Evolutionary conservation across 2,113 vertebrate species (phyloP).

Genomic region (Odobenus rosmarus): DNA sequence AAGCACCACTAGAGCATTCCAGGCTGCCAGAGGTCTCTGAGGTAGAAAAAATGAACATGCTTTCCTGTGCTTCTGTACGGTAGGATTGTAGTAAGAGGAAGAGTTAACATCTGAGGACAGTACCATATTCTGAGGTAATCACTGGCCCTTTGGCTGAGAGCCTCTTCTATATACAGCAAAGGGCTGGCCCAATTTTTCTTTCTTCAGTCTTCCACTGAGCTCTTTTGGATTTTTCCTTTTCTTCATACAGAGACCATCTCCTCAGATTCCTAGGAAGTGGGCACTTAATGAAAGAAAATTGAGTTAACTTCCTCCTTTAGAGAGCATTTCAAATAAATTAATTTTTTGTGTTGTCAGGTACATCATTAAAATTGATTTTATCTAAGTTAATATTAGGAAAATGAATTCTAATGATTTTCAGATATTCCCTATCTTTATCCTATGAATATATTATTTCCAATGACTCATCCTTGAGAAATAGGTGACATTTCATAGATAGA

Average conservation of each 20-base stretch:
- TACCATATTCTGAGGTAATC: not conserved
- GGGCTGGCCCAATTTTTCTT: not conserved
- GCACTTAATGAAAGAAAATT: not conserved
- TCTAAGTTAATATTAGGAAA: not conserved
- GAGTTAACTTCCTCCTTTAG: not conserved
- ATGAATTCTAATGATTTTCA: not conserved
- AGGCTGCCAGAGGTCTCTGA: not conserved
- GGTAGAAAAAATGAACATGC: not conserved
- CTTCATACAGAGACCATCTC: not conserved
- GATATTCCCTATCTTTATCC: not conserved
- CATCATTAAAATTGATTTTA: not conserved
- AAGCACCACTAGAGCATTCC: not conserved
- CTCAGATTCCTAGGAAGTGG: not conserved
- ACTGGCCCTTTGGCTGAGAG: not conserved
- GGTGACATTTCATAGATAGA: not conserved
- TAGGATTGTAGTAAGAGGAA: not conserved
- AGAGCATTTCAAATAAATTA: not conserved
- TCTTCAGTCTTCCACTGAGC: not conserved
- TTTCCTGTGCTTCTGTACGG: not conserved
- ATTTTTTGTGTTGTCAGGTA: not conserved
- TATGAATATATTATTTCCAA: not conserved
- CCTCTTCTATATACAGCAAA: not conserved
- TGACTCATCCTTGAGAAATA: not conserved
- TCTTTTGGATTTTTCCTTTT: not conserved
- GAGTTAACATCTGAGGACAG: not conserved